phyloP scores from a whole-genome alignment of 2,888 invertebrate species.

The Lobophora halterata region DNA sequence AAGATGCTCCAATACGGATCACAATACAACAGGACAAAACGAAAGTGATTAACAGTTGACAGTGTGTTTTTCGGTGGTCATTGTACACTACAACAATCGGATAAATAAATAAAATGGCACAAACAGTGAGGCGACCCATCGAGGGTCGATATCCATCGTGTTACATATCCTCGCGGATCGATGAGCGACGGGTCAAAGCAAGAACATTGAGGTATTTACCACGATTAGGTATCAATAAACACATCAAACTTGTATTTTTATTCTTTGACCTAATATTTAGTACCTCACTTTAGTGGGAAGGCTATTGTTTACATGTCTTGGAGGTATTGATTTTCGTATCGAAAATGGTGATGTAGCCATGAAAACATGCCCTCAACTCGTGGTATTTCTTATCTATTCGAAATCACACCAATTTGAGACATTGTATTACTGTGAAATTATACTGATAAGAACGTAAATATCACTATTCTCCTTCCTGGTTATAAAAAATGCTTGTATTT shows the following conservation, averaged over 20 bases:
- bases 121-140: conserved; percentile 85
- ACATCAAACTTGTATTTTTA: background rate
- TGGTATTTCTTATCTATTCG: conserved; percentile 9
- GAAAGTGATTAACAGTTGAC: conserved; percentile 72
- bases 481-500: too few species aligned
- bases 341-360: background rate
- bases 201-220: conserved; percentile 75
- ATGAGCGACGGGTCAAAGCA: conserved; percentile 86
- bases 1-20: conserved; percentile 72
- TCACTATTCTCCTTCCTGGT: too few species aligned
- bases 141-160: conserved; percentile 90
- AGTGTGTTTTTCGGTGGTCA: conserved; percentile 50
- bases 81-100: conserved; percentile 44
- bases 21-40: conserved; percentile 75
- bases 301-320: background rate
- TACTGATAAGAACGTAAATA: too few species aligned
- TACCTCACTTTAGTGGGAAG: background rate
- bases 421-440: background rate
- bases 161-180: conserved; percentile 85
- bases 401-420: conserved; percentile 4
- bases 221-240: conserved; percentile 15
- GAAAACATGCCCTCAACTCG: conserved; percentile 4
- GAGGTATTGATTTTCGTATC: conserved; percentile 1
- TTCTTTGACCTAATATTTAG: background rate
- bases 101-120: conserved; percentile 81